phyloP scores from a whole-genome alignment of 2,888 invertebrate genomes.

The Blastobasis adustella region DNA sequence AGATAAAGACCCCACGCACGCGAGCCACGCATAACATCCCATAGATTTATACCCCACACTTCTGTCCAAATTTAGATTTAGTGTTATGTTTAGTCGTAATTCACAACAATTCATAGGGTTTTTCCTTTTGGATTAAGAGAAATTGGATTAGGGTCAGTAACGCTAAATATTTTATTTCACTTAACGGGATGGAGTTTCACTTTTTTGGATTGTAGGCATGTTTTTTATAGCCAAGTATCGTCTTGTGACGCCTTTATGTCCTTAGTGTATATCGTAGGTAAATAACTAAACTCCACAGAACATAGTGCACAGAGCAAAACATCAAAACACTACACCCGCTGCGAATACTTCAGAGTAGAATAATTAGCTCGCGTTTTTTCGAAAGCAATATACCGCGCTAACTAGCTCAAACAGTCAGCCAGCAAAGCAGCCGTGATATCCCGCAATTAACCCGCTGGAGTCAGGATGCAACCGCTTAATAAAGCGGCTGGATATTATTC shows the following conservation, averaged over 20 bases:
- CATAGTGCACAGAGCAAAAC: no score
- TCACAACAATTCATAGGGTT: conserved; percentile 35
- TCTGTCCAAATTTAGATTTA: conserved; percentile 73
- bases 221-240: no score
- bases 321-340: no score
- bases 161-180: conserved; percentile 10
- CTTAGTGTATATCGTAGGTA: no score
- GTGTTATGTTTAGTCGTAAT: conserved; percentile 60
- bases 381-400: no score
- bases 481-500: conserved; percentile 23
- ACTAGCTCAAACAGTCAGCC: neutral
- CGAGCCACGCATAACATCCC: conserved; percentile 70
- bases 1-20: conserved; percentile 57
- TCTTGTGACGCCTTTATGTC: no score
- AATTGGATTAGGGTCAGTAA: conserved; percentile 16
- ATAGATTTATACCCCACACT: conserved; percentile 69
- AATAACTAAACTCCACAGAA: no score
- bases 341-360: no score
- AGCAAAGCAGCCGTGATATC: conserved; percentile 23
- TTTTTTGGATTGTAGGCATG: no score
- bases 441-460: conserved; percentile 39
- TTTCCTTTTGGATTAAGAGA: conserved; percentile 35
- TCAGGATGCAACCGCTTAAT: conserved; percentile 25
- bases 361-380: no score
- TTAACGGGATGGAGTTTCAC: neutral